Evolutionary conservation across 2,888 invertebrate species (phyloP), one percentile per base, ranked within the genome.

Genomic region (Microplitis deprimator): DNA sequence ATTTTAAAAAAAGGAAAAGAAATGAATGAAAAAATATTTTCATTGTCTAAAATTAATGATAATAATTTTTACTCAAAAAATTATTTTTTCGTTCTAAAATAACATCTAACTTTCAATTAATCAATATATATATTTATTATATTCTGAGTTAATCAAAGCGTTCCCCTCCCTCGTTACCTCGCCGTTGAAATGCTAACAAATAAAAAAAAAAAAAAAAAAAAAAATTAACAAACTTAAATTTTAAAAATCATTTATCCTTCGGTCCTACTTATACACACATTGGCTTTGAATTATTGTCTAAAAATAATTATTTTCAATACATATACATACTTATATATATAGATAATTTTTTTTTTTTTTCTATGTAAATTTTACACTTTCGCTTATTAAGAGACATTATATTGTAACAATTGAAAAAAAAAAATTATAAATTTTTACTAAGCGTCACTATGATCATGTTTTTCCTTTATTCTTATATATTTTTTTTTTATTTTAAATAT

Each of bases 261-360:
- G 50, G 50, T 50, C 50, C 50, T 50, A 50, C 50, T 50, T 50
- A 50, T 50, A 50, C 50, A 50, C 50, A 50, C 50, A 50, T 50
- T 50, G 50, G 50, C 50, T 50, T 50, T 50, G 50, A 50, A 13
- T 50, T 13, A 5, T 50, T 50, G 29, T 5, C 13, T 50, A 10
- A 13, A 50, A 50, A 50, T 50, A 50, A 50, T 50, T 50, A 13
- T 50, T 13, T 4, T 29, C 29, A 29, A 29, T 29, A 29, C 29
- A 29, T 29, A 29, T 29, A 29, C 29, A 29, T 29, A 29, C 29
- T 29, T 29, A 29, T 29, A 29, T 29, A 29, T 29, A 29, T 4
- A 29, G 0, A 29, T 29, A 29, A 50, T n/a, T 50, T 50, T 10
- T 10, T 50, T 50, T 13, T 50, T 50, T 13, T 50, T 50, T 13